These are phyloP conservation scores for Grus americana DNA, from an alignment of 2,113 vertebrate species.

Conservation along the genomic window DNA sequence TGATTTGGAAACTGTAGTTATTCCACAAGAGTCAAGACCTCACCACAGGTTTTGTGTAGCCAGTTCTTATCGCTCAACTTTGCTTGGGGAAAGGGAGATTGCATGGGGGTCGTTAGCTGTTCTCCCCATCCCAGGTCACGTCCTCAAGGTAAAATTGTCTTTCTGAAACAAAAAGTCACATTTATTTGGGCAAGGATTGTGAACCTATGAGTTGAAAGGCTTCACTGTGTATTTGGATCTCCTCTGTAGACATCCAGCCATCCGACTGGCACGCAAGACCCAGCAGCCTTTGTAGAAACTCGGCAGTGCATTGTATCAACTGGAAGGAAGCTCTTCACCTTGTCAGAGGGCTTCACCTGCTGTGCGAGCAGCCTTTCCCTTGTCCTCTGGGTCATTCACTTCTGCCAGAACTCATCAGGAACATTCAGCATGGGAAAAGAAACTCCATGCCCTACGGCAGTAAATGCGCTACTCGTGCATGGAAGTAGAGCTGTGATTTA, in stretches of 20 bases:
- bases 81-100: not conserved
- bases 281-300: not conserved
- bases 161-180: not conserved
- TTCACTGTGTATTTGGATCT: not conserved
- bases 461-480: not conserved
- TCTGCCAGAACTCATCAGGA: not conserved
- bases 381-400: not conserved
- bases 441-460: not conserved
- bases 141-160: not conserved
- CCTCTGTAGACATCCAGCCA: not conserved
- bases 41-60: not conserved
- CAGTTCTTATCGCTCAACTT: not conserved
- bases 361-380: not conserved
- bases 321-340: not conserved
- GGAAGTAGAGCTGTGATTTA: not conserved
- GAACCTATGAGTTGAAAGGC: not conserved
- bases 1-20: not conserved
- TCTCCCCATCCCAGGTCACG: not conserved
- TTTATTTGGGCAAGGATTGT: accelerated
- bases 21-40: not conserved
- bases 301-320: not conserved
- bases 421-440: not conserved
- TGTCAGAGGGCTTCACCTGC: not conserved
- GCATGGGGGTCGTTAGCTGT: not conserved
- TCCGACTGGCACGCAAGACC: not conserved